A percentile compares a stretch with the other conserved stretches of the same genome.
These are phyloP conservation scores for Pipra filicauda DNA, from an alignment of 2,113 vertebrate genomes.

Conservation along the genomic window DNA sequence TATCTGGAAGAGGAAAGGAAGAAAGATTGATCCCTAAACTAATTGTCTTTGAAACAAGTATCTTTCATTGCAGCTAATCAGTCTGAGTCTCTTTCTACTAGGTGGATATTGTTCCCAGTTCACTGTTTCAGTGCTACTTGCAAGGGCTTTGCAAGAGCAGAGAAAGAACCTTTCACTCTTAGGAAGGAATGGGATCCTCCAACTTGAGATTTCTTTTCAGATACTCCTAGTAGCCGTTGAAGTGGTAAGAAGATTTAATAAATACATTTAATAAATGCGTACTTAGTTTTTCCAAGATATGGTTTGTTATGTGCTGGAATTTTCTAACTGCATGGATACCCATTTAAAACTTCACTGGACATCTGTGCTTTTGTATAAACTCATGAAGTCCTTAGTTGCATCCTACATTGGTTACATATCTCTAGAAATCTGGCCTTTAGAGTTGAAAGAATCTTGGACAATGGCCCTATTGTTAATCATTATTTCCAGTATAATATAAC, in stretches of 20 bases:
- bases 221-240: neutral
- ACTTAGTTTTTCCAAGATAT: neutral
- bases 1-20: neutral
- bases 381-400: neutral
- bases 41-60: neutral
- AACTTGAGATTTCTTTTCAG: neutral
- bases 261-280: neutral
- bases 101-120: neutral
- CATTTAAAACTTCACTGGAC: neutral
- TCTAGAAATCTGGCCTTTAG: neutral
- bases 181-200: neutral
- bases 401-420: neutral
- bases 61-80: neutral
- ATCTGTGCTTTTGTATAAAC: neutral
- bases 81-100: neutral
- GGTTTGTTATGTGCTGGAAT: neutral
- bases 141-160: neutral
- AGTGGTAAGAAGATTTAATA: neutral
- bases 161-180: neutral
- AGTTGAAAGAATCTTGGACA: constrained; percentile 33
- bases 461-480: constrained; percentile 19
- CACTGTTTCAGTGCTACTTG: neutral
- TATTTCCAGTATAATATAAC: constrained; percentile 11
- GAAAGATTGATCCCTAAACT: neutral
- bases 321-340: neutral